Evolutionary conservation across 2,888 invertebrate genomes (phyloP).

Genomic region (Phortica okadai): DNA sequence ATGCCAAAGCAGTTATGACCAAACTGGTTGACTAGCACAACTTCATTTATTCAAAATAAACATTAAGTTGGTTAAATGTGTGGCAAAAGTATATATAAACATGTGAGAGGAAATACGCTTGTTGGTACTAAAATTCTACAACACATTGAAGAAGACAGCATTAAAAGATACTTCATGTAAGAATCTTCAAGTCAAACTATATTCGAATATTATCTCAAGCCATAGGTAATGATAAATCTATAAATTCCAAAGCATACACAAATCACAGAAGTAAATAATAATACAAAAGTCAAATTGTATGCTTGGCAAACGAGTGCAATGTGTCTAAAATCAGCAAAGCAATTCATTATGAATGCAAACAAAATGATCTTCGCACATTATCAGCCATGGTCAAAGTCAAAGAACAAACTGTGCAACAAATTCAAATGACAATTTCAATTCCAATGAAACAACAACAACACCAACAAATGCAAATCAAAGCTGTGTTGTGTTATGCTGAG

Average conservation of each 20-base stretch:
- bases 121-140: too few relatives aligned
- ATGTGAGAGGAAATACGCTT: too few relatives aligned
- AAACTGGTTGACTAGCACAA: slow-evolving; percentile 23
- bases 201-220: too few relatives aligned
- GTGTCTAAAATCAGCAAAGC: slow-evolving; percentile 61
- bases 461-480: slow-evolving; percentile 18
- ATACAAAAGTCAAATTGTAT: neutral
- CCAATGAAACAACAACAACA: slow-evolving; percentile 18
- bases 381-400: slow-evolving; percentile 35
- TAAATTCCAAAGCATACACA: slow-evolving; percentile 22
- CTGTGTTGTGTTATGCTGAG: neutral
- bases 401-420: slow-evolving; percentile 15
- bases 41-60: neutral
- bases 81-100: too few relatives aligned
- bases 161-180: too few relatives aligned
- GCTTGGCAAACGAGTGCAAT: slow-evolving; percentile 55
- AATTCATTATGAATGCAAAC: slow-evolving; percentile 59
- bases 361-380: slow-evolving; percentile 64
- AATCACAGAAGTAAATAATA: slow-evolving; percentile 17
- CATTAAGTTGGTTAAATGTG: too few relatives aligned
- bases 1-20: slow-evolving; percentile 35
- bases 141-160: too few relatives aligned
- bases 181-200: too few relatives aligned
- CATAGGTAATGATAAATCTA: neutral
- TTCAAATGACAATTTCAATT: slow-evolving; percentile 60